Percentiles rank a stretch among this genome's conserved stretches.
Conservation (phyloP, 2,888 invertebrate species). For the Tholera decimalis region DNA sequence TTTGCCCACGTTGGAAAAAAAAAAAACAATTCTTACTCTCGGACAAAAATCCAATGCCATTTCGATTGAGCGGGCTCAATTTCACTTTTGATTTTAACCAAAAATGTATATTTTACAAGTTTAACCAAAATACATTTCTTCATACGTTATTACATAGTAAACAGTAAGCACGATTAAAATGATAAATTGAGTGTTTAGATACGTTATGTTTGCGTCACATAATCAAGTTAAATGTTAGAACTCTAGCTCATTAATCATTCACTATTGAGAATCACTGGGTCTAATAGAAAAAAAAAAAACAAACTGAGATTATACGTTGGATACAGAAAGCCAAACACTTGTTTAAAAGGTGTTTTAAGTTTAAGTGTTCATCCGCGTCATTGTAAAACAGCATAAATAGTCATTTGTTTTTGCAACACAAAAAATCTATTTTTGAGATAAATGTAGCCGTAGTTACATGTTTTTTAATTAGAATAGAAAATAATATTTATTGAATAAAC, state of each 20-base stretch:
- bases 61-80: background rate
- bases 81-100: slow-evolving; percentile 2
- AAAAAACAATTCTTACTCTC: no score
- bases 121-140: no score
- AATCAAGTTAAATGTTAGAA: background rate
- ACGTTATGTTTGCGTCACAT: slow-evolving; percentile 23
- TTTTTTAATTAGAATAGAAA: no score
- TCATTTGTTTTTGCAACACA: no score
- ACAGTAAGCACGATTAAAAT: slow-evolving; percentile 1
- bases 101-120: no score
- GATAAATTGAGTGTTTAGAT: slow-evolving; percentile 27
- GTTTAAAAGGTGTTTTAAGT: background rate
- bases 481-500: no score
- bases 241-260: slow-evolving; percentile 16
- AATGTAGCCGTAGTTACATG: no score
- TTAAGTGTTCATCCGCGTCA: no score
- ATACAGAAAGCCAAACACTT: background rate
- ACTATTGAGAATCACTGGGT: background rate
- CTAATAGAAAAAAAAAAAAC: background rate
- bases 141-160: background rate
- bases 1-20: no score
- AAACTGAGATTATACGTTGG: background rate
- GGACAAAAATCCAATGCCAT: no score
- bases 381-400: no score
- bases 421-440: no score